A percentile compares a stretch with the other conserved stretches of the same genome.
Evolutionary conservation across 2,888 invertebrate species (phyloP).

Genomic region (Ypsolopha scabrella): DNA sequence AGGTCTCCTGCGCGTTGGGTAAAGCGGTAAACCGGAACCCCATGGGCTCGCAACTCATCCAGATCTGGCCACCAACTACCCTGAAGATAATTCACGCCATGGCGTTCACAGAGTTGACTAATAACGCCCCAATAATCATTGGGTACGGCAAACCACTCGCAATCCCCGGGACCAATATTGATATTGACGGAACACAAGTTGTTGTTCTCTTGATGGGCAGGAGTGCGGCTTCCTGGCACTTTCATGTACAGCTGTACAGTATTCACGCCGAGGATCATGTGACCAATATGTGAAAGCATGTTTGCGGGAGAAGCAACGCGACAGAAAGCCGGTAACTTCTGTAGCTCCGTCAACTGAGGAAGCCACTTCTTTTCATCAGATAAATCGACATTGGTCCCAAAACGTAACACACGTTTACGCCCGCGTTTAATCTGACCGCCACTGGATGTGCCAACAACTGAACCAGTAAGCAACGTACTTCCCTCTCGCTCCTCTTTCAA

Average conservation of each 20-base stretch:
- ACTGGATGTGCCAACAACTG: conserved; percentile 34
- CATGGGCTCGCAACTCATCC: conserved; percentile 93
- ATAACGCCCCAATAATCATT: conserved; percentile 98
- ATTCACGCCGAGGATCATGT: conserved; percentile 99
- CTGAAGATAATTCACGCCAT: conserved; percentile 94
- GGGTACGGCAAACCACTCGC: conserved; percentile 99
- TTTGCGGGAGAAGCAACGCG: conserved; percentile 98
- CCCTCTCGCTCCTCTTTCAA: conserved; percentile 70
- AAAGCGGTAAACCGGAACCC: conserved; percentile 96
- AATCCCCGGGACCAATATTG: conserved; percentile 99
- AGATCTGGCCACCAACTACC: conserved; percentile 99
- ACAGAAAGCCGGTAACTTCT: conserved; percentile 97
- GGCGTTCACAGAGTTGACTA: conserved; percentile 92
- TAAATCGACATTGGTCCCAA: conserved; percentile 98
- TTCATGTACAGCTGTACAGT: conserved; percentile 99
- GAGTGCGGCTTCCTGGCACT: conserved; percentile 91
- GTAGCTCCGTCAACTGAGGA: conserved; percentile 91
- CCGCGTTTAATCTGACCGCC: conserved; percentile 36
- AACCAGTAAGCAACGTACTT: conserved; percentile 22
- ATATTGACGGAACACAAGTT: conserved; percentile 99
- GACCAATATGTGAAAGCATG: conserved; percentile 98
- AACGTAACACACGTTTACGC: conserved; percentile 71
- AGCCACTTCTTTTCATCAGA: conserved; percentile 98
- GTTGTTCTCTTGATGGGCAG: conserved; percentile 99
- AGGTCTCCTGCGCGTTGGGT: conserved; percentile 98